Base-by-base conservation (phyloP, 2,797 vertebrate genomes). In the Brachyalestes nurse region DNA sequence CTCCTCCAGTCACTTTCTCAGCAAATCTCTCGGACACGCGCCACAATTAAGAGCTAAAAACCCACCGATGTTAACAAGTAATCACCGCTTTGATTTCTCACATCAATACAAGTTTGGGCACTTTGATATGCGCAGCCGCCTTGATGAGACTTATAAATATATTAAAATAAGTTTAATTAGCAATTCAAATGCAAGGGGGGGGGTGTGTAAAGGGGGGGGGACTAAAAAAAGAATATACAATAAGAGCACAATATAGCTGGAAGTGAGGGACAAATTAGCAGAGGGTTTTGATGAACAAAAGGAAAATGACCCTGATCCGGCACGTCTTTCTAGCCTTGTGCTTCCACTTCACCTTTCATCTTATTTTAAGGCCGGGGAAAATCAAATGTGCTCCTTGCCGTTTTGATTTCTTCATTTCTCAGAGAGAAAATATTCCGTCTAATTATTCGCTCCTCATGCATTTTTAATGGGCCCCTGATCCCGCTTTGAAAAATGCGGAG, bases 91-190 rank as follows among this genome's bases (percentile, higher is more conserved):
- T 95, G 94, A 94, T 94, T 92, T 93, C 89, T 87, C 82, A 93
- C 94, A 95, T 94, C 93, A 94, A 93, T 94, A 93, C 93, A 93
- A 92, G 88, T 93, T 92, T 92, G 89, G 92, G 87, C 90, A 93
- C 93, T 94, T 95, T 95, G 94, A 95, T 94, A 94, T 93, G 92
- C 85, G 87, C 91, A 92, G 83, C 88, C 82, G 92, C 90, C 92
- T 93, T 93, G 91, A 95, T 93, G 92, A 95, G 92, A 87, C 87
- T 83, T 75, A 91, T 86, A 93, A 94, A 94, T 94, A 92, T 92
- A 94, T 94, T 92, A 94, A 92, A 94, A 90, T 88, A 94, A 94
- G 90, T 93, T 94, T 92, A 94, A 95, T 95, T 95, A 95, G 93
- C 93, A 95, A 94, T 93, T 95, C 92, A 93, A 93, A 94, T 94